Evolutionary conservation across 1,140 invertebrate genomes (phyloP).

Genomic region (Dinoponera quadriceps): DNA sequence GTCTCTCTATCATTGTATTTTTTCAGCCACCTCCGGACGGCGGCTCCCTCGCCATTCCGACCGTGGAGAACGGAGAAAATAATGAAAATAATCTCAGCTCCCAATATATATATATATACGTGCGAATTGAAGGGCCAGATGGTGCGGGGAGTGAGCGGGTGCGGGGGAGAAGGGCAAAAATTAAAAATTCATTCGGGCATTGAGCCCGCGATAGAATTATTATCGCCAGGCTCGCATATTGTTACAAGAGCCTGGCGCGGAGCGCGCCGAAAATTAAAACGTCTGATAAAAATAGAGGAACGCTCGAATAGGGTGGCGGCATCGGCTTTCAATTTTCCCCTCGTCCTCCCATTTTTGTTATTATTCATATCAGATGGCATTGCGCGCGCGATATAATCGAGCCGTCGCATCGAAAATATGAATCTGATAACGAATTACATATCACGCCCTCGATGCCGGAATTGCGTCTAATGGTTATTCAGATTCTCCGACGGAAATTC

Average conservation of each 20-base stretch:
- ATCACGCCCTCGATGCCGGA: no score
- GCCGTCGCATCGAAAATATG: background rate
- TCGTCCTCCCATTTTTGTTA: background rate
- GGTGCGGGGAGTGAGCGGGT: background rate
- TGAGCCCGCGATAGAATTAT: slow-evolving; percentile 65
- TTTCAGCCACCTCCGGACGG: background rate
- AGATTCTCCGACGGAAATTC: no score
- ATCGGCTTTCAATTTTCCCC: slow-evolving; percentile 11
- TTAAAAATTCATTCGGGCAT: slow-evolving; percentile 59
- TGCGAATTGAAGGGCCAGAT: background rate
- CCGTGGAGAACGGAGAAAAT: slow-evolving; percentile 13
- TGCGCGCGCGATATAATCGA: background rate
- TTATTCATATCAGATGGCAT: slow-evolving; percentile 11
- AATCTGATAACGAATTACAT: slow-evolving; percentile 3
- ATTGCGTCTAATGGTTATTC: no score
- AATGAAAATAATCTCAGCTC: slow-evolving; percentile 56
- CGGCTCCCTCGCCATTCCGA: background rate
- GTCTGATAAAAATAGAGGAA: slow-evolving; percentile 14
- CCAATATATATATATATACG: background rate
- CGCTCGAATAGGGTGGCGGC: background rate
- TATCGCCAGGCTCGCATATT: slow-evolving; percentile 42
- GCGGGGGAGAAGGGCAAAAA: background rate
- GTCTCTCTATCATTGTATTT: slow-evolving; percentile 9
- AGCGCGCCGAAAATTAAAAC: slow-evolving; percentile 7
- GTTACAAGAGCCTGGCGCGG: background rate